Evolutionary conservation across 2,888 invertebrate genomes (phyloP), one percentile per base, ranked within the genome.

Genomic region (Azorinus chamasolen): DNA sequence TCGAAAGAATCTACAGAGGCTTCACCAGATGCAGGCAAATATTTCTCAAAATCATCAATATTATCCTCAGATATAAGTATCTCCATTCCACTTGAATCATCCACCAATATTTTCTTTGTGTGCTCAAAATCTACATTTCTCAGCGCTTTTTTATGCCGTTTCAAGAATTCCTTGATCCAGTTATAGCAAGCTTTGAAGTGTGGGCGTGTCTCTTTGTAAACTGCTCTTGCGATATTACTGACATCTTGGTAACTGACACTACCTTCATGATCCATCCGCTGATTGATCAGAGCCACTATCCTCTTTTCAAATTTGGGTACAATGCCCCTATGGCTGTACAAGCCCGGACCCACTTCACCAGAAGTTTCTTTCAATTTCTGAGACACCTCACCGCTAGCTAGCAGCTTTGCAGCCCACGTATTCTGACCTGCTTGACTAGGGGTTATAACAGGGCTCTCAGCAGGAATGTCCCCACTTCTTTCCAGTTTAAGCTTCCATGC

Each of bases 151-250:
- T 76, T 80, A 57, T 80, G 57, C 20, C 80, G 58, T 45, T 69
- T 76, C 6, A 80, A 54, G 25, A 80, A 80, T 2, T 70, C 76
- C 39, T 70, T 76, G 22, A 75, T 72, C 80, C 80, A 80, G 45
- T 80, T 80, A 58, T 80, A 80, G 43, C 72, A 69, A 2, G 76
- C 80, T 27, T 76, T 80, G 48, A 80, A 80, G n/a, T 59, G 43
- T 43, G 80, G 80, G 45, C 80, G 53, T 3, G 76, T 80, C 63
- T 76, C 80, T 45, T 73, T 76, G 41, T 80, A 80, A 6, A 80
- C 69, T 39, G 75, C 72, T 51, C 70, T 58, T 14, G 76, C 57
- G n/a, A 72, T 72, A 37, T 69, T 73, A 41, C 76, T 76, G 14
- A 76, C 68, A 62, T 73, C 75, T 37, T 80, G 65, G 37, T 80